Evolutionary conservation across 2,888 invertebrate genomes (phyloP), one percentile per base, ranked within the genome.

Genomic region (Anticlea derivata): DNA sequence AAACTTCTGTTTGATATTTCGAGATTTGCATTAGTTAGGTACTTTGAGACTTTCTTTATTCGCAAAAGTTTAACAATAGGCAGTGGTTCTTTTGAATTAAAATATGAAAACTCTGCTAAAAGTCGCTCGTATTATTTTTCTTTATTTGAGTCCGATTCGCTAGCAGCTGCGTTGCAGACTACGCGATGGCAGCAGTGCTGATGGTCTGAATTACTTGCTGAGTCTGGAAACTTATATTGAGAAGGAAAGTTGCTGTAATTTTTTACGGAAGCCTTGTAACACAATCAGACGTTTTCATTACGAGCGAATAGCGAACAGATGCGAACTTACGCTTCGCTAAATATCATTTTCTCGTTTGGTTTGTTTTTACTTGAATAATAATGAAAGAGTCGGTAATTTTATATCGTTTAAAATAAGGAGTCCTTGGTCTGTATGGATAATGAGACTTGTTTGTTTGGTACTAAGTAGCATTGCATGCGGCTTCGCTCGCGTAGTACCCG

Each of bases 251-350:
- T 45, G 29, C 23, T 37, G 40, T 48, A 38, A n/a, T 45, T 47
- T 46, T 33, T 35, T 41, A 30, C 41, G 54, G 54, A 39, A 50
- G 52, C 34, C 34, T 22, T 34, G 48, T 49, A 57, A 64, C 54
- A 55, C 49, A 33, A 22, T 20, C 29, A 66, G 56, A 61, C 50
- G 49, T 48, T 66, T 59, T 48, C 35, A 63, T 65, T 68, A 61
- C 43, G 43, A 59, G 27, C 51, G 60, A 65, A 73, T 72, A 62
- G 59, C 50, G 62, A 66, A 50, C 55, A 65, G 66, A 73, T 66
- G 62, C 55, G 50, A 48, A 39, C 13, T 13, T 22, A 27, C 17
- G 30, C 8, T 20, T 53, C 48, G 53, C 53, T 66, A 66, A 54
- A 38, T 40, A 26, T 10, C 10, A 26, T 45, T 53, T 44, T 55